Evolutionary conservation across 2,888 invertebrate species (phyloP), one percentile per base, ranked within the genome.

Genomic region (Ophioninae sp.): DNA sequence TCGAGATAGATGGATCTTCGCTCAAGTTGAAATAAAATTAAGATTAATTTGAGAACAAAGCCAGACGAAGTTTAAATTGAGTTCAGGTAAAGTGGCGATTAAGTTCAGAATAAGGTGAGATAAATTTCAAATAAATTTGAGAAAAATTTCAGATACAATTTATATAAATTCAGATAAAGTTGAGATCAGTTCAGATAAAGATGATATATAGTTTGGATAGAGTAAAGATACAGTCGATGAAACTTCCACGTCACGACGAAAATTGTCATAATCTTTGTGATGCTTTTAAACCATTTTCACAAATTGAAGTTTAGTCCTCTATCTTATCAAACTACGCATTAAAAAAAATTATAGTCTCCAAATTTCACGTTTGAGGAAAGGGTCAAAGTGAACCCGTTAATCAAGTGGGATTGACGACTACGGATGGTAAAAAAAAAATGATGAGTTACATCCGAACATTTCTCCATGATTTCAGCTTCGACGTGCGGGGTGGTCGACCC

Each of bases 401-500:
- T 0, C 22, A 22, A 22, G 20, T 20, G 22, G 1, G 20, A 22
- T 3, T 59, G 22, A 59, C 8, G 59, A 2, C 0, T 9, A 9
- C 30, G 30, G 30, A 30, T 17, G 51, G 13, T 17, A 13, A 44
- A 51, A 17, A 51, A 51, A 51, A 51, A 13, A 3, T 17, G 2
- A 6, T 10, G 51, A 5, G 0, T 6, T 17, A 51, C 51, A 10
- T 51, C 17, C 51, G 17, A 51, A 10, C 13, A 17, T 20, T 61
- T 58, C 10, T 67, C 37, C 22, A 30, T 51, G 20, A 23, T 88
- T 87, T 73, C 93, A 95, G 95, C 91, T 95, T 95, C 90, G 95
- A 95, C 90, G 94, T 94, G 39, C 93, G 95, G 76, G 94, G 94
- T 22, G 93, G 94, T 44, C 93, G 94, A 73, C 93, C 94, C 75